These are phyloP conservation scores for Phodopus roborovskii DNA, from an alignment of 2,113 vertebrate species.

Conservation along the genomic window DNA sequence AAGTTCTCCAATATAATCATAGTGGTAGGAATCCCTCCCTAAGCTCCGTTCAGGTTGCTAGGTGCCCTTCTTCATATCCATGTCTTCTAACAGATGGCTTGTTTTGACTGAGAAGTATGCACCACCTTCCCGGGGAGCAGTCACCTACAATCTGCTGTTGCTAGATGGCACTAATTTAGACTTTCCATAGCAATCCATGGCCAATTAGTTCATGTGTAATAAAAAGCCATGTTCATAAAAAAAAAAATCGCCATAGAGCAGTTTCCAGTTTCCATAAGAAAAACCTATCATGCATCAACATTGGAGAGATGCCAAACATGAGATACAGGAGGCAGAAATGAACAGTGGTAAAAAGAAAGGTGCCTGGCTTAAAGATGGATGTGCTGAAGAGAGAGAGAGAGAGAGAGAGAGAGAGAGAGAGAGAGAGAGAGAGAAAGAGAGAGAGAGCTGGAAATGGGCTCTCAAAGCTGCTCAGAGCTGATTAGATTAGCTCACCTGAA, in stretches of 20 bases:
- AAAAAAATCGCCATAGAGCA: conserved; percentile 46
- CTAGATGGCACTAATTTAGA: background rate
- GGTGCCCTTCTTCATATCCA: background rate
- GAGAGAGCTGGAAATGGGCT: background rate
- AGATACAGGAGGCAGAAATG: conserved; percentile 25
- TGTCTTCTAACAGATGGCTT: background rate
- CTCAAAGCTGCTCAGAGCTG: conserved; percentile 59
- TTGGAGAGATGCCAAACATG: conserved; percentile 36
- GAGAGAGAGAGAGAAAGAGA: background rate
- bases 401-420: background rate
- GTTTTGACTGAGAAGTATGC: background rate
- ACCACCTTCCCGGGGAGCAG: background rate
- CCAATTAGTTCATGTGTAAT: conserved; percentile 72
- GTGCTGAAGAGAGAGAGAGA: background rate
- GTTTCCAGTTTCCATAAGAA: conserved; percentile 46
- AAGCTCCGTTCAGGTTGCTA: background rate
- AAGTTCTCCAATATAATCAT: background rate
- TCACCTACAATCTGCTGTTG: background rate
- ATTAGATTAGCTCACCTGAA: conserved; percentile 80
- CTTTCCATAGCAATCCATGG: conserved; percentile 47
- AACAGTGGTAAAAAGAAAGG: background rate
- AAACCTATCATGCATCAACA: conserved; percentile 65
- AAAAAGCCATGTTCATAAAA: conserved; percentile 73
- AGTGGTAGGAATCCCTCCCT: background rate
- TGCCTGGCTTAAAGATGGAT: conserved; percentile 21